phyloP scores from a whole-genome alignment of 2,797 vertebrate genomes.

The Choloepus didactylus region DNA sequence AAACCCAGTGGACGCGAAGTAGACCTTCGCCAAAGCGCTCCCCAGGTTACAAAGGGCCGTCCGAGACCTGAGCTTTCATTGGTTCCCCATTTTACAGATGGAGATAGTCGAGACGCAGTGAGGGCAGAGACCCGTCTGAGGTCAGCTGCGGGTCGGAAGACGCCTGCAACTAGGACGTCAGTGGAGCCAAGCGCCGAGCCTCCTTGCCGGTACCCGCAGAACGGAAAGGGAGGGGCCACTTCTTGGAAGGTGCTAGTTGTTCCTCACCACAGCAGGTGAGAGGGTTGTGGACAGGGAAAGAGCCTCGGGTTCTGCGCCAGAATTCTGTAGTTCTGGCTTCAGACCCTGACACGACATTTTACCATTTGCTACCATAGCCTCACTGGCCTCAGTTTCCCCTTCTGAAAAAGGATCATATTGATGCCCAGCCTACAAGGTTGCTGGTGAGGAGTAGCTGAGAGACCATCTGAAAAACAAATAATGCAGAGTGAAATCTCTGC shows the following conservation, averaged over 20 bases:
- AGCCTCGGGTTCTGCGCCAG: accelerated
- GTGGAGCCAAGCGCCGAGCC: background rate
- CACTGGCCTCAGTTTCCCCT: background rate
- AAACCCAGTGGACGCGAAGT: background rate
- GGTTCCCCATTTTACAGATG: background rate
- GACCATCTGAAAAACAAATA: background rate
- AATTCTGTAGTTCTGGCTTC: background rate
- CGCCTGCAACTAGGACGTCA: background rate
- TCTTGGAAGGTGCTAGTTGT: background rate
- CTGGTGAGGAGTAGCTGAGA: background rate
- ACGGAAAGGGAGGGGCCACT: background rate
- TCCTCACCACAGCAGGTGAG: background rate
- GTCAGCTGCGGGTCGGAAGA: background rate
- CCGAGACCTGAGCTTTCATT: background rate
- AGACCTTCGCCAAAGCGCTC: background rate
- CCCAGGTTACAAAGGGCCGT: background rate
- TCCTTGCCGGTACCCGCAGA: too few species aligned
- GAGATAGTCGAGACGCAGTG: background rate
- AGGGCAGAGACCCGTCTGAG: background rate
- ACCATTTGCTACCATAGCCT: too few species aligned
- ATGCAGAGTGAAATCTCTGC: background rate
- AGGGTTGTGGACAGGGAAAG: too few species aligned
- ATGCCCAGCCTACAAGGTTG: background rate
- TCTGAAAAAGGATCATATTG: background rate
- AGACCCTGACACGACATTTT: background rate